Conservation (phyloP, 2,113 vertebrate genomes). For the Calonectris borealis region DNA sequence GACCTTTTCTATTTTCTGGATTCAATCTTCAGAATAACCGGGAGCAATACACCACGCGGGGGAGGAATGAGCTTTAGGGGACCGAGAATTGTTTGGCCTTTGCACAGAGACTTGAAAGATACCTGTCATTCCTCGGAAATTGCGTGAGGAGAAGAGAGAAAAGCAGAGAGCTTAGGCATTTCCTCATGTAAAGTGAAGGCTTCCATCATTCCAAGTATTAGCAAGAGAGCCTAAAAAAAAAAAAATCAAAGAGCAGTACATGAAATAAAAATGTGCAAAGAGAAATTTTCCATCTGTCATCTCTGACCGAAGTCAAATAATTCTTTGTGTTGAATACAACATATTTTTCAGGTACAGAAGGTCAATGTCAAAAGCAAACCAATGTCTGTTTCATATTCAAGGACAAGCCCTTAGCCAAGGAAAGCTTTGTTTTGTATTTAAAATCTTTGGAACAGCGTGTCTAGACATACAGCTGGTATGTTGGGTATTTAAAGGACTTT, state of each 20-base stretch:
- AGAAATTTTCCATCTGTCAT: not conserved
- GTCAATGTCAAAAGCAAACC: not conserved
- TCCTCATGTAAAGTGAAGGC: not conserved
- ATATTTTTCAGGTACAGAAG: not conserved
- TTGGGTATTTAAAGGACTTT: not conserved
- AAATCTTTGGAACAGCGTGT: not conserved
- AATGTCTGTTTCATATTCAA: not conserved
- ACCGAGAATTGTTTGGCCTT: not conserved
- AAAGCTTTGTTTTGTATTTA: not conserved
- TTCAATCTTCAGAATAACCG: not conserved
- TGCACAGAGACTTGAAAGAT: not conserved
- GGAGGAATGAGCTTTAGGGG: not conserved
- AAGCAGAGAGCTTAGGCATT: not conserved
- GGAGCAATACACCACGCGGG: accelerated
- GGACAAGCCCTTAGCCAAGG: not conserved
- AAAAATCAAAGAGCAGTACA: not conserved
- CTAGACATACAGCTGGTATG: not conserved
- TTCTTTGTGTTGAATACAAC: not conserved
- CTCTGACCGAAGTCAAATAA: not conserved
- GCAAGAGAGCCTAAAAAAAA: not conserved
- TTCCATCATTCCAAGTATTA: not conserved
- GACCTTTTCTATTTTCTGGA: not conserved
- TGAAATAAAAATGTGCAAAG: not conserved
- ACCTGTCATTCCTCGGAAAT: not conserved
- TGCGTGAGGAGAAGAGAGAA: not conserved